Conservation (phyloP, 2,113 vertebrate species). For the Aleadryas rufinucha region DNA sequence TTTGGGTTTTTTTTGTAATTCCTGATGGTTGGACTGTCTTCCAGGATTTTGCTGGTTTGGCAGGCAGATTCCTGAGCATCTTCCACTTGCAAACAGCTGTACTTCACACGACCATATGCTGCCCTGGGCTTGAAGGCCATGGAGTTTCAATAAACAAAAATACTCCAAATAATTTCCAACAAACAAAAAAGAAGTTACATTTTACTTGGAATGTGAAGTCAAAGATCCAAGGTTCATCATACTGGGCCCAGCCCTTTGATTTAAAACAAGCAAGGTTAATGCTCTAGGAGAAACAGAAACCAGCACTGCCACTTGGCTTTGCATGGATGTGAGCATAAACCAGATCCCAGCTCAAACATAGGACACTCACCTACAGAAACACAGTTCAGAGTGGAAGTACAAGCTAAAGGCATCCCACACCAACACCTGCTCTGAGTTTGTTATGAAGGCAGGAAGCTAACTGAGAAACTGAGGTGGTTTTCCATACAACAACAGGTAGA, state of each 20-base stretch:
- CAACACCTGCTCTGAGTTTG: not conserved
- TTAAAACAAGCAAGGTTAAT: not conserved
- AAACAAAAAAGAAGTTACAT: not conserved
- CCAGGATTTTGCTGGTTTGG: not conserved
- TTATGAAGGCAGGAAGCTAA: not conserved
- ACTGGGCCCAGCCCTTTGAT: not conserved
- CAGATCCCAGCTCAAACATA: not conserved
- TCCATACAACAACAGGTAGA: not conserved
- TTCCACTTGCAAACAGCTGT: not conserved
- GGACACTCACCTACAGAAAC: no score
- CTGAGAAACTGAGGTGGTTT: not conserved
- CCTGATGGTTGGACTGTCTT: not conserved
- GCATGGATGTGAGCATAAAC: not conserved
- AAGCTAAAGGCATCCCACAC: not conserved
- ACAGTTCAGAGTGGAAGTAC: rapidly evolving
- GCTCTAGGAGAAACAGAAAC: not conserved
- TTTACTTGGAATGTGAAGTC: not conserved
- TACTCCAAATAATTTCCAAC: not conserved
- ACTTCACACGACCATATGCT: rapidly evolving
- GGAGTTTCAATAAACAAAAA: not conserved
- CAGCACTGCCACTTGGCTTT: not conserved
- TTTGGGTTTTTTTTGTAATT: not conserved
- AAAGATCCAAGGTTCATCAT: not conserved
- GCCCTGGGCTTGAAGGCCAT: not conserved
- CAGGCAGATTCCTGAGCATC: not conserved